Conservation (phyloP, 2,797 vertebrate species). For the Triplophysa yarkandensis region DNA sequence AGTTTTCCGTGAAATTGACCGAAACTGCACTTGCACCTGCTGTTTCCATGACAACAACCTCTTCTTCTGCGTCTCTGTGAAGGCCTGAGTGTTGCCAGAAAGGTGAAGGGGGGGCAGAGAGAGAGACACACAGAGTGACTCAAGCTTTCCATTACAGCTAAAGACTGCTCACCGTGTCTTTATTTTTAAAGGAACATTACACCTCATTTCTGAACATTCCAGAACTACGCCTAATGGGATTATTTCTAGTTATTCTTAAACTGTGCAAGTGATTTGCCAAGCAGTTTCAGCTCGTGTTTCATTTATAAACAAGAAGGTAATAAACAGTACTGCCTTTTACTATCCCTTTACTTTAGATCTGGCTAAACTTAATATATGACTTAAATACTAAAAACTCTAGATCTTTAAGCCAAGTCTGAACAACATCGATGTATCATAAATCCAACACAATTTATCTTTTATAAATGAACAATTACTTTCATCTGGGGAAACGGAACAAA, state of each 20-base stretch:
- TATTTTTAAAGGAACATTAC: slow-evolving; percentile 9
- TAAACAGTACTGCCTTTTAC: background rate
- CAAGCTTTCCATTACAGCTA: slow-evolving; percentile 47
- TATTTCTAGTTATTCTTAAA: background rate
- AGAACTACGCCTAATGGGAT: slow-evolving; percentile 1
- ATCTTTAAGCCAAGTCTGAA: too few relatives aligned
- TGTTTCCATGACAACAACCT: slow-evolving; percentile 99
- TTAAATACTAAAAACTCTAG: too few relatives aligned
- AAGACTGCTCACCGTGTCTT: background rate
- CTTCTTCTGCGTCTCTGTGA: slow-evolving; percentile 98
- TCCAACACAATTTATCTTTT: too few relatives aligned
- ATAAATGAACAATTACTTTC: too few relatives aligned
- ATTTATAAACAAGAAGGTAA: slow-evolving; percentile 16
- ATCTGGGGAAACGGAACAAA: too few relatives aligned
- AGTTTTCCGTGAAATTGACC: slow-evolving; percentile 97
- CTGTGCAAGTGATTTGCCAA: background rate
- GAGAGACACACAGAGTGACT: slow-evolving; percentile 44
- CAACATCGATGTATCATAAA: too few relatives aligned
- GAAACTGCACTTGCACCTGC: slow-evolving; percentile 98
- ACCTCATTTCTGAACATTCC: slow-evolving; percentile 4
- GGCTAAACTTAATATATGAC: background rate
- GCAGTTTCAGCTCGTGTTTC: background rate
- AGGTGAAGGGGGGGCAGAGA: background rate
- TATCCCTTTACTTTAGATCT: background rate
- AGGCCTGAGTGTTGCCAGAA: slow-evolving; percentile 77